Conservation (phyloP, 2,113 vertebrate genomes). For the Connochaetes taurinus region DNA sequence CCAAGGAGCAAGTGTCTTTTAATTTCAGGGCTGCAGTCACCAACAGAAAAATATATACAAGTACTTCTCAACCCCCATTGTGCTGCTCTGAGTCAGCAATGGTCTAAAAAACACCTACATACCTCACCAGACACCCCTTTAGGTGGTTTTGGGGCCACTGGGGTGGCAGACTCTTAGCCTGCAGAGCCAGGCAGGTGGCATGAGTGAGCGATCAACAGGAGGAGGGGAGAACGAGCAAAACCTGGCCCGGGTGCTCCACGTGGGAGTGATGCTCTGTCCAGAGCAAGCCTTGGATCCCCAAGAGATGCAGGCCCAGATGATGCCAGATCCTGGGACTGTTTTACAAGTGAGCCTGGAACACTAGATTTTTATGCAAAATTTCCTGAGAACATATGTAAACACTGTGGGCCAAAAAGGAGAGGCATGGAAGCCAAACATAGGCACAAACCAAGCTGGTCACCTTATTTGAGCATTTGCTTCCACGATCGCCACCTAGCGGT, state of each 20-base stretch:
- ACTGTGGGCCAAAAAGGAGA: not conserved
- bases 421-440: not conserved
- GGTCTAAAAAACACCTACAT: not conserved
- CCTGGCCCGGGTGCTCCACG: accelerated
- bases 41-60: not conserved
- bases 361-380: not conserved
- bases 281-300: not conserved
- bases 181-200: not conserved
- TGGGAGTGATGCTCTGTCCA: accelerated
- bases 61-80: not conserved
- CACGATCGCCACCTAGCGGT: not conserved
- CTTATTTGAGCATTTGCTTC: not conserved
- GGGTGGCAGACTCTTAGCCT: no score
- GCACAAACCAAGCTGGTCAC: not conserved
- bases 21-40: not conserved
- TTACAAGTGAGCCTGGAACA: not conserved
- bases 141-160: not conserved
- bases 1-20: not conserved
- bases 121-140: accelerated
- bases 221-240: accelerated
- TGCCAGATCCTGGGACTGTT: no score
- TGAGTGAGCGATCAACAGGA: accelerated
- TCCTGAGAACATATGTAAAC: not conserved
- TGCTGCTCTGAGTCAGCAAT: not conserved
- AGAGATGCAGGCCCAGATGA: no score